A percentile compares a stretch with the other conserved stretches of the same genome.
These are phyloP conservation scores for Carassius auratus DNA, from an alignment of 2,113 vertebrate genomes.

Conservation along the genomic window DNA sequence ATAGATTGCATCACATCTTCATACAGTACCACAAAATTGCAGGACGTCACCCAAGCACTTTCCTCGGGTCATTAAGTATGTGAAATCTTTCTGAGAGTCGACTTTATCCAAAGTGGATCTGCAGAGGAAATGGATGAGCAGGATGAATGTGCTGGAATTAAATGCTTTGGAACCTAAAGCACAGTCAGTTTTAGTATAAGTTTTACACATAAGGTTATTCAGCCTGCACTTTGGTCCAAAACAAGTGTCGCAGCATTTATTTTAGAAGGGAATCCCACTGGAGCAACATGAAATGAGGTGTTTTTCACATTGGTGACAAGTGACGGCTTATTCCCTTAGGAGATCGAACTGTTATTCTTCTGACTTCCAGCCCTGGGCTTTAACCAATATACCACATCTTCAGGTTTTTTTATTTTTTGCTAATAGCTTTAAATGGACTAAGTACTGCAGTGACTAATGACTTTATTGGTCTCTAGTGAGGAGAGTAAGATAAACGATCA, in stretches of 20 bases:
- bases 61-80: neutral
- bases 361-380: neutral
- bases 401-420: neutral
- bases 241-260: neutral
- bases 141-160: neutral
- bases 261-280: neutral
- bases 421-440: conserved; percentile 18
- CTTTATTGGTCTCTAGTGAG: neutral
- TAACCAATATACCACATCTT: conserved; percentile 7
- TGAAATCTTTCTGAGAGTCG: neutral
- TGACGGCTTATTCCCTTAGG: neutral
- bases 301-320: neutral
- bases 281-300: neutral
- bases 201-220: neutral
- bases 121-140: neutral
- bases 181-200: neutral
- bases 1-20: neutral
- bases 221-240: too few species aligned
- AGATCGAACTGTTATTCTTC: neutral
- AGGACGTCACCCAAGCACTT: conserved; percentile 29
- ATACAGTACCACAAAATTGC: conserved; percentile 32
- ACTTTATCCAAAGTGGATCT: neutral
- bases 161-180: neutral
- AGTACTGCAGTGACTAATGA: conserved; percentile 15
- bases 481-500: neutral